These are phyloP conservation scores for Cremastobaeus sp. DNA, from an alignment of 2,888 invertebrate species.

Conservation along the genomic window DNA sequence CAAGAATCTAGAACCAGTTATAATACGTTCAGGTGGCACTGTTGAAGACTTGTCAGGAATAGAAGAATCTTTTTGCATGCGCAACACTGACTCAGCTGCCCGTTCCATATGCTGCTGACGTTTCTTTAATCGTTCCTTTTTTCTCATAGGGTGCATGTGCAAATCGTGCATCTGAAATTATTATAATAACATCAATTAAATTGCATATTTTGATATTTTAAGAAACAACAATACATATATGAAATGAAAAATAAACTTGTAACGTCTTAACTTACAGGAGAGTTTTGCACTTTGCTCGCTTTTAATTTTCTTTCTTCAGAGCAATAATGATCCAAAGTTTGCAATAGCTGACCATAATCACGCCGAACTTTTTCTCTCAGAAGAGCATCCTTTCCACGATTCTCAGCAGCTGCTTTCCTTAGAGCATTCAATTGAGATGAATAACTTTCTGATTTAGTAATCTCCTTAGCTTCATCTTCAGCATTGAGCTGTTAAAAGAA, in stretches of 20 bases:
- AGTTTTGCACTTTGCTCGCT: constrained; percentile 65
- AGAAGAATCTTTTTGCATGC: constrained; percentile 65
- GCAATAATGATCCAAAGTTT: constrained; percentile 68
- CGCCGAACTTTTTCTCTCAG: constrained; percentile 72
- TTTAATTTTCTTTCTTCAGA: constrained; percentile 71
- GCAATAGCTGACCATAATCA: constrained; percentile 71
- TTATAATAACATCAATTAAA: background rate
- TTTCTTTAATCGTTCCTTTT: constrained; percentile 76
- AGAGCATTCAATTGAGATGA: constrained; percentile 61
- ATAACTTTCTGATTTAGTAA: constrained; percentile 61
- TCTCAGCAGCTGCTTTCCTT: constrained; percentile 65
- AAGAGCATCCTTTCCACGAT: constrained; percentile 71
- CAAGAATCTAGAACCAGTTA: background rate
- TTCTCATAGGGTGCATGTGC: constrained; percentile 66
- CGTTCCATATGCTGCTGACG: constrained; percentile 80
- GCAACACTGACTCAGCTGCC: constrained; percentile 77
- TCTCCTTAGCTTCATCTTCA: constrained; percentile 68
- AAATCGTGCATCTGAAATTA: constrained; percentile 49
- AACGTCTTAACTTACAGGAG: constrained; percentile 63
- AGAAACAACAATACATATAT: constrained; percentile 1
- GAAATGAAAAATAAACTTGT: background rate
- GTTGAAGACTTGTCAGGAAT: constrained; percentile 57
- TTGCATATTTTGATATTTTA: background rate
- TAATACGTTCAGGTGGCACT: constrained; percentile 62
- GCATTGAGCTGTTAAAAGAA: constrained; percentile 69